A percentile compares a stretch with the other conserved stretches of the same genome.
phyloP scores from a whole-genome alignment of 2,888 invertebrate species.

The Apantesis nais region DNA sequence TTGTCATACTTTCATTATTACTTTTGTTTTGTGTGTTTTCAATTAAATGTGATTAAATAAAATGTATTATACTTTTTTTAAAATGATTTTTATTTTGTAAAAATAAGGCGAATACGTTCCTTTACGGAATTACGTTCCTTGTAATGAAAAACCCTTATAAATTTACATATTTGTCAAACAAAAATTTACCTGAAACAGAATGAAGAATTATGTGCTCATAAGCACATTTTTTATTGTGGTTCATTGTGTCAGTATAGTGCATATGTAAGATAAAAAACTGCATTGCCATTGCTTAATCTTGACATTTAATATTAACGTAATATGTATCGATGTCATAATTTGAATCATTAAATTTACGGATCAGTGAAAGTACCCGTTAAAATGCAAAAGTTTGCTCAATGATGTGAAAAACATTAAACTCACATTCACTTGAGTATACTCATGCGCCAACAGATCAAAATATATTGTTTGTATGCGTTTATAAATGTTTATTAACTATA shows the following conservation, averaged over 20 bases:
- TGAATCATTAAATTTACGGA: background rate
- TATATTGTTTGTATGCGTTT: background rate
- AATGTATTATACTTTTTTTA: background rate
- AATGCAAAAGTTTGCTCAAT: constrained; percentile 1
- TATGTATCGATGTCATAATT: constrained; percentile 4
- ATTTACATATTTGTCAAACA: too few relatives aligned
- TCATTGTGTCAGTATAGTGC: background rate
- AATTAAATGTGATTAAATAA: background rate
- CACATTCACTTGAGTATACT: background rate
- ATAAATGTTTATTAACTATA: too few relatives aligned
- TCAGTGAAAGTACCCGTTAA: constrained; percentile 8
- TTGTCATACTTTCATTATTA: background rate
- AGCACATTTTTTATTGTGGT: background rate
- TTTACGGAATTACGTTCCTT: too few relatives aligned
- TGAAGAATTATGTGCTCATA: too few relatives aligned
- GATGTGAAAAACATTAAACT: background rate
- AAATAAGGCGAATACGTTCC: too few relatives aligned
- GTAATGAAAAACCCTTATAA: too few relatives aligned
- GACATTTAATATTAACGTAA: constrained; percentile 13
- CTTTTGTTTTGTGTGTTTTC: background rate
- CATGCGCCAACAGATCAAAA: background rate
- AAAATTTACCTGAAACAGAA: too few relatives aligned
- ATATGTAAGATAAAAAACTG: background rate
- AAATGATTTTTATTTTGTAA: too few relatives aligned
- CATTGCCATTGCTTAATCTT: constrained; percentile 7